These are phyloP conservation scores for Drosophila falleni DNA, from an alignment of 2,888 invertebrate species.

Conservation along the genomic window DNA sequence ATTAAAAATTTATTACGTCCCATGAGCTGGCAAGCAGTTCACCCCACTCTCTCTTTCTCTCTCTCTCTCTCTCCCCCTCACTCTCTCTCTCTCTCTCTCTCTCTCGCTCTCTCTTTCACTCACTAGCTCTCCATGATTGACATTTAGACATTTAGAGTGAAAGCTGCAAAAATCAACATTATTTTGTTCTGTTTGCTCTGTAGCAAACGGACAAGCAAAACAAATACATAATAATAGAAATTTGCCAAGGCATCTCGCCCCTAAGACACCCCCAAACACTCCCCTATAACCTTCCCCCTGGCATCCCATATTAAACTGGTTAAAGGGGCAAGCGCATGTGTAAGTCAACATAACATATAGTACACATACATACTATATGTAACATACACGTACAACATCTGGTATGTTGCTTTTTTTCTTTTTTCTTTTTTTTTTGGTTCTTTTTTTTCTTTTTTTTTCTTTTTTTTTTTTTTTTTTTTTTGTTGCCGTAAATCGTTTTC, in stretches of 20 bases:
- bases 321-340: constrained; percentile 28
- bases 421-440: constrained; percentile 1
- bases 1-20: constrained; percentile 70
- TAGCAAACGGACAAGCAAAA: constrained; percentile 46
- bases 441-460: constrained; percentile 5
- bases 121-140: constrained; percentile 49
- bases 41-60: background rate
- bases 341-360: background rate
- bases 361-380: background rate
- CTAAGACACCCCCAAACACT: no score
- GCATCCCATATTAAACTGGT: background rate
- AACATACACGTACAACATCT: background rate
- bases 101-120: background rate
- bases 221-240: constrained; percentile 66
- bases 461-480: background rate
- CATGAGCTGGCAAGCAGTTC: constrained; percentile 36
- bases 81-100: background rate
- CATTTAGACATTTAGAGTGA: constrained; percentile 65
- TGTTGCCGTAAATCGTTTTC: constrained; percentile 15
- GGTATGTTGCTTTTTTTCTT: background rate
- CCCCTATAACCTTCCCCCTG: no score
- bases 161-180: constrained; percentile 62
- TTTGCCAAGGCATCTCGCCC: constrained; percentile 33
- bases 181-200: constrained; percentile 52
- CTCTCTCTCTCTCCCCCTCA: background rate